These are phyloP conservation scores for Onychorhynchus coronatus DNA, from an alignment of 2,113 vertebrate species.

Conservation along the genomic window DNA sequence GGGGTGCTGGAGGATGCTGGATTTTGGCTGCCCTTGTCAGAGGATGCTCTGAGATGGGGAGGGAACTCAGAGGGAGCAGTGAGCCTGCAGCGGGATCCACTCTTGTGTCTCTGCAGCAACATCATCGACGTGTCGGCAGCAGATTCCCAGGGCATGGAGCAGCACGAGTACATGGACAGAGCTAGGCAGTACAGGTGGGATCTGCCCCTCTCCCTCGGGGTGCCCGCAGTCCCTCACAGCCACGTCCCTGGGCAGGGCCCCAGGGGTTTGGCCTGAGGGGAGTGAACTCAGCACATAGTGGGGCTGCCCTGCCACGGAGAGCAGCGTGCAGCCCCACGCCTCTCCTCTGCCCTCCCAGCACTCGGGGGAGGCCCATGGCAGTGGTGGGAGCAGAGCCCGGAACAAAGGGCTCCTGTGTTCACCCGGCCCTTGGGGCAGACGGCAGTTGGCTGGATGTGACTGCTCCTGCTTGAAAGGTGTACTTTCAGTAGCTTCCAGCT, in stretches of 20 bases:
- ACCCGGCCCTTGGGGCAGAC: neutral
- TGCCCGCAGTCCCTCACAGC: neutral
- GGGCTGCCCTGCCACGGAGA: neutral
- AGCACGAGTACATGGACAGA: constrained; percentile 97
- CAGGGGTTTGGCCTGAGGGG: neutral
- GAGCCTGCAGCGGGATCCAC: neutral
- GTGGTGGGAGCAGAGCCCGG: neutral
- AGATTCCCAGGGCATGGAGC: constrained; percentile 95
- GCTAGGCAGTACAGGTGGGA: constrained; percentile 92
- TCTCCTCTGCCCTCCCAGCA: neutral
- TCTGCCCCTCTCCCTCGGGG: neutral
- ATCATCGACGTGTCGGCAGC: constrained; percentile 96
- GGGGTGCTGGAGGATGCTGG: neutral
- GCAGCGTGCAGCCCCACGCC: neutral
- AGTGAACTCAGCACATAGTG: accelerated
- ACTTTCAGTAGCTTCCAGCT: neutral
- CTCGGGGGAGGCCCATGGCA: neutral
- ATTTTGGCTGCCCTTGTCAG: neutral
- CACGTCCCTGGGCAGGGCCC: accelerated
- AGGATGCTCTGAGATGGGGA: neutral
- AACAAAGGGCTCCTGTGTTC: neutral
- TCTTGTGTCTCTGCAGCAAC: constrained; percentile 75
- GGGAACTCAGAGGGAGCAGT: accelerated
- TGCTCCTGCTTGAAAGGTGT: neutral
- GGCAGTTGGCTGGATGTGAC: neutral